Evolutionary conservation across 2,113 vertebrate genomes (phyloP), one percentile per base, ranked within the genome.

Genomic region (Arizona elegans): DNA sequence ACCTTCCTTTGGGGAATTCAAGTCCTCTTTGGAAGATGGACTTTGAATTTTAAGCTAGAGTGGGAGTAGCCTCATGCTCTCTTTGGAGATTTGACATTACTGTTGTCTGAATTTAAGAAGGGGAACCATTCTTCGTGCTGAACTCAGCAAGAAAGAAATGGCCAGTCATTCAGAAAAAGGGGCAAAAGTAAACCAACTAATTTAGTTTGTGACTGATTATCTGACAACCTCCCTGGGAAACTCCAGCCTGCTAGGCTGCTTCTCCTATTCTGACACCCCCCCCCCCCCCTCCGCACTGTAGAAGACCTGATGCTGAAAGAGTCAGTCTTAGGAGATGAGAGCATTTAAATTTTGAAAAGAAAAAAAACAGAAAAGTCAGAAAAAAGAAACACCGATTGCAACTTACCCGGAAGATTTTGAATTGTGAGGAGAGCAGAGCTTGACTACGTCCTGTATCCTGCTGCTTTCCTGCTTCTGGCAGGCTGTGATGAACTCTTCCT

Each of bases 351-450:
- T 50, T 55, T 56, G 38, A 47, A 59, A 50, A 53, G 59, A 86
- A 58, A 58, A 58, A 59, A 58, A 53, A 70, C 55, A 62, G 58
- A 52, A 90, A 90, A 12, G 88, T 62, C n/a, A 52, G 26, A 81
- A 54, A 21, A 85, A 89, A 89, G 29, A 90, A 86, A 54, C 56
- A 92, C 0, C 1, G 15, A 93, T 88, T 91, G 92, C 89, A 59
- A 96, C 97, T 97, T 95, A 97, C 97, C 97, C 86, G 62, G 91
- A 87, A 54, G 43, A 9, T 50, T 86, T 86, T 89, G 75, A 43
- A 65, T 43, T 56, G 21, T 38, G 38, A 93, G 88, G 2, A 24
- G n/a, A 62, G 12, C 55, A 21, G n/a, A 65, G 55, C 70, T 50
- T n/a, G 33, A 53, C 54, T 59, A 38, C 15, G 91, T 89, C 0